phyloP scores from a whole-genome alignment of 2,113 vertebrate species.

The Synchiropus splendidus region DNA sequence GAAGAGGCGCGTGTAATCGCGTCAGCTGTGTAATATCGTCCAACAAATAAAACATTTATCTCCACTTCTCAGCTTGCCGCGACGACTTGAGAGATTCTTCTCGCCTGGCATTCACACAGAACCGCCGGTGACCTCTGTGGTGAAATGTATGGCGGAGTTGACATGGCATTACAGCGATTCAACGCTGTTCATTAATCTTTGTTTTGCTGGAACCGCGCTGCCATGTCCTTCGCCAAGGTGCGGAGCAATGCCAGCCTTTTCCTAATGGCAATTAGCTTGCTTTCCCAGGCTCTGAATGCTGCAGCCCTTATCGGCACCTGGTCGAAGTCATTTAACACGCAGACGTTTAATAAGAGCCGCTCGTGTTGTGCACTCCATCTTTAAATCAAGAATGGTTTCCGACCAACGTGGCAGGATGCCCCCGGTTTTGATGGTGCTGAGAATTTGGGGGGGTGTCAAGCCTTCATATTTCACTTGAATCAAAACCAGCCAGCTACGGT shows the following conservation, averaged over 20 bases:
- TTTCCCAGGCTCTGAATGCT: constrained; percentile 94
- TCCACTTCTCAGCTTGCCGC: constrained; percentile 47
- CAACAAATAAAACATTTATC: constrained; percentile 58
- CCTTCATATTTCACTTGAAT: too few relatives aligned
- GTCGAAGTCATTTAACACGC: constrained; percentile 75
- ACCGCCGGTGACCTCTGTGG: constrained; percentile 53
- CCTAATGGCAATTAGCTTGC: constrained; percentile 90
- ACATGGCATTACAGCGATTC: constrained; percentile 64
- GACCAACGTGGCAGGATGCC: not conserved
- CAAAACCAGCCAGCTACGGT: too few relatives aligned
- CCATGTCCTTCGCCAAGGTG: constrained; percentile 63
- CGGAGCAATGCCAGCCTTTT: constrained; percentile 62
- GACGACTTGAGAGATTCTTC: constrained; percentile 41
- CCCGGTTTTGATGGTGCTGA: too few relatives aligned
- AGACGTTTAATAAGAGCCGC: constrained; percentile 73
- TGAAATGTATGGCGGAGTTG: constrained; percentile 66
- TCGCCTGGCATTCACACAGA: constrained; percentile 55
- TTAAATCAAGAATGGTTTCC: not conserved
- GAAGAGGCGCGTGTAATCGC: constrained; percentile 42
- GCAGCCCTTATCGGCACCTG: constrained; percentile 62
- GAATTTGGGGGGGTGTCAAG: too few relatives aligned
- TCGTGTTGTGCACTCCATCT: constrained; percentile 65
- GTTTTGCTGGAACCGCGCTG: constrained; percentile 56
- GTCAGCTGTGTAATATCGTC: constrained; percentile 40
- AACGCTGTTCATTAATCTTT: constrained; percentile 69